Evolutionary conservation across 2,797 vertebrate genomes (phyloP), one percentile per base, ranked within the genome.

Genomic region (Cercopithecus petaurista): DNA sequence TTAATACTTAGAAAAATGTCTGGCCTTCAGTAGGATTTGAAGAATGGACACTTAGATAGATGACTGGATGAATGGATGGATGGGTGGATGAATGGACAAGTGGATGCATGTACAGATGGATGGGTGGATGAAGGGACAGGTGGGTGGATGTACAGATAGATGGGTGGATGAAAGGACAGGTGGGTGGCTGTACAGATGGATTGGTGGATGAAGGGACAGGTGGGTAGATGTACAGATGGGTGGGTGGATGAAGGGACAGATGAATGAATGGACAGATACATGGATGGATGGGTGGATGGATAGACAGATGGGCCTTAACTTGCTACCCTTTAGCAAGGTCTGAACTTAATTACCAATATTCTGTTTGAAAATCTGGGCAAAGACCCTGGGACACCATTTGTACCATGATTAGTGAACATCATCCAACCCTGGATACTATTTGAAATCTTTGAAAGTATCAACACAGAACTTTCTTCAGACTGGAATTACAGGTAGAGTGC

Each of bases 351-450:
- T n/a, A 59, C 50, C 36, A 57, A 41, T 12, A 28, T 91, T 91
- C 50, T 85, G 48, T 77, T 90, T 48, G 41, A 75, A 80, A 7
- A n/a, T 30, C 39, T n/a, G 59, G 81, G 57, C 80, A 90, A 90
- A 79, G 19, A 50, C 21, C 30, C 19, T 13, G 28, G 17, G 24
- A n/a, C 22, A 15, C 24, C 46, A 1, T 10, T 50, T 46, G 26
- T 33, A 67, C 12, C 19, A 30, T 9, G 17, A 46, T 77, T 77
- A n/a, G 41, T 57, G 19, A 86, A 77, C 7, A 41, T 36, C 30
- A 52, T n/a, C 10, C 22, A 36, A 48, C 2, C 33, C 30, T 61
- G 55, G n/a, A 22, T 28, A 28, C 36, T 36, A 12, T 24, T 76
- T 2, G n/a, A 39, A 61, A 88, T 22, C 12, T 64, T 64, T 48